A percentile compares a stretch with the other conserved stretches of the same genome.
Evolutionary conservation across 2,797 vertebrate species (phyloP).

Genomic region (Sylvilagus floridanus): DNA sequence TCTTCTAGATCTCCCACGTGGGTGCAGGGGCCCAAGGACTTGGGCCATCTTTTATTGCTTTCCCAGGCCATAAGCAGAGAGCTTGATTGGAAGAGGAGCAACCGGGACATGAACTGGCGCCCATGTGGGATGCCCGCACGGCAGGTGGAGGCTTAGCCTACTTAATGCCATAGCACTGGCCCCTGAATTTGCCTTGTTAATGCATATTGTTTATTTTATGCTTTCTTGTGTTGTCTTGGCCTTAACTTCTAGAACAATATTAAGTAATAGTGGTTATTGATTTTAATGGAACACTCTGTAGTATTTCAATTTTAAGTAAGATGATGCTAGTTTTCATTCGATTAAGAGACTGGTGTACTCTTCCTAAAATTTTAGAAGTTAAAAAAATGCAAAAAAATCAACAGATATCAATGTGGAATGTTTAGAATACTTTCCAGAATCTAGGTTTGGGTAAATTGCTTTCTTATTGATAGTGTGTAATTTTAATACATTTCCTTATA

Average conservation of each 20-base stretch:
- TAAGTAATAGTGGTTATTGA: constrained; percentile 47
- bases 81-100: too few species aligned
- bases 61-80: too few species aligned
- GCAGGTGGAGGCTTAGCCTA: too few species aligned
- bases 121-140: too few species aligned
- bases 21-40: too few species aligned
- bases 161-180: too few species aligned
- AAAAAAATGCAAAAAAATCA: not conserved
- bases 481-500: not conserved
- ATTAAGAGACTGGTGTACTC: not conserved
- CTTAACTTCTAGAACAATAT: constrained; percentile 51
- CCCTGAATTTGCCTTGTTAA: constrained; percentile 18
- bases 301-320: constrained; percentile 45
- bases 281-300: constrained; percentile 24
- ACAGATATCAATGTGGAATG: not conserved
- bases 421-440: constrained; percentile 49
- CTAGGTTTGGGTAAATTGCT: constrained; percentile 4
- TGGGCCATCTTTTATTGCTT: too few species aligned
- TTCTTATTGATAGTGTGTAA: constrained; percentile 14
- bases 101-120: too few species aligned
- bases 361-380: constrained; percentile 14
- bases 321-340: constrained; percentile 21
- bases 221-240: not conserved
- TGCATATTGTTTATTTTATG: constrained; percentile 17
- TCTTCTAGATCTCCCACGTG: too few species aligned